Conservation (phyloP, 2,113 vertebrate genomes). For the Psilopsiagon aymara region DNA sequence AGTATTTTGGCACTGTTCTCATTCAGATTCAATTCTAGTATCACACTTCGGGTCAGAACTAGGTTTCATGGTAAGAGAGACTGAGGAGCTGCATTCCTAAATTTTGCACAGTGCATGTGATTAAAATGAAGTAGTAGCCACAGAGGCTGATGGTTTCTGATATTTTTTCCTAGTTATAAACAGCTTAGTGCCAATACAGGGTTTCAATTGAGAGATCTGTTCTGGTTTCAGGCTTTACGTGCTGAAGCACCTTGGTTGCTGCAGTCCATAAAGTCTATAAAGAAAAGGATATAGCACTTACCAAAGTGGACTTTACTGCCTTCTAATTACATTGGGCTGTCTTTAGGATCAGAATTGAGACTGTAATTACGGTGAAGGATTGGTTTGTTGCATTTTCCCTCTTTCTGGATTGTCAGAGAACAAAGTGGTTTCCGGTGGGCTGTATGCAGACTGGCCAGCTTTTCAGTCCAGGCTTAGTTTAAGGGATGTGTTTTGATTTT, state of each 20-base stretch:
- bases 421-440: background rate
- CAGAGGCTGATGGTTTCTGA: background rate
- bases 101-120: background rate
- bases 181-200: background rate
- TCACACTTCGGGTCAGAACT: background rate
- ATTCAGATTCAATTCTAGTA: background rate
- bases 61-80: background rate
- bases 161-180: background rate
- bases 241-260: background rate
- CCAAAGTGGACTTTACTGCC: background rate
- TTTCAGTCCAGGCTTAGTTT: background rate
- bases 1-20: background rate
- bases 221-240: background rate
- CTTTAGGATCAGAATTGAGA: no score
- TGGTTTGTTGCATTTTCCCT: background rate
- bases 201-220: background rate
- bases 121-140: background rate
- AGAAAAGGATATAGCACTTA: background rate
- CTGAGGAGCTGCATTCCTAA: background rate
- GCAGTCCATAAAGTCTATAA: background rate
- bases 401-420: background rate
- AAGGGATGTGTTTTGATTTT: background rate
- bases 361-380: background rate
- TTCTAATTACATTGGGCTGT: background rate
- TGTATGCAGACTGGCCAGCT: background rate